These are phyloP conservation scores for Mastomys coucha DNA, from an alignment of 2,113 vertebrate genomes.

Conservation along the genomic window DNA sequence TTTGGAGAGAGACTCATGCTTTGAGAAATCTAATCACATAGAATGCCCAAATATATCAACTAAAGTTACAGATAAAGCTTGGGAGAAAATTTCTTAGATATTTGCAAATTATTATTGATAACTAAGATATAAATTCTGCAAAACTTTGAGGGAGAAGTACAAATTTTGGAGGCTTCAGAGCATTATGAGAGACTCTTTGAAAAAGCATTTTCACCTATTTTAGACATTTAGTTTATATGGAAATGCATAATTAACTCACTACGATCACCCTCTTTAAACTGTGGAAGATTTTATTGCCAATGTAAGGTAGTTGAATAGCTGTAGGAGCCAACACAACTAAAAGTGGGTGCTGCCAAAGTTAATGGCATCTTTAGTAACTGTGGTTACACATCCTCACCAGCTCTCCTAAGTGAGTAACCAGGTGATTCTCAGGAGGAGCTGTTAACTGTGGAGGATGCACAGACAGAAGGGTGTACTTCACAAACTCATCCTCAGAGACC, in stretches of 20 bases:
- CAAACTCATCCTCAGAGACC: slow-evolving; percentile 69
- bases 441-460: slow-evolving; percentile 66
- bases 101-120: background rate
- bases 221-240: background rate
- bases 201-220: background rate
- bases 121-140: background rate
- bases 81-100: background rate
- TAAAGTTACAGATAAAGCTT: background rate
- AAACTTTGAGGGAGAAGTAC: background rate
- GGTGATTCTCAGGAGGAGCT: slow-evolving; percentile 66
- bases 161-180: background rate
- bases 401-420: slow-evolving; percentile 72
- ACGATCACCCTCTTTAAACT: background rate
- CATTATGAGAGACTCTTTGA: background rate
- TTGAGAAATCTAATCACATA: background rate
- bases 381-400: background rate
- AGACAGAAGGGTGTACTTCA: slow-evolving; percentile 64
- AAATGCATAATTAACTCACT: background rate
- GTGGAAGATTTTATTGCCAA: background rate
- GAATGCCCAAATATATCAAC: background rate
- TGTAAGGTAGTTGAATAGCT: background rate
- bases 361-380: background rate
- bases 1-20: background rate
- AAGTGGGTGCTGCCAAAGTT: background rate
- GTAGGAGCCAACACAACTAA: background rate